phyloP scores from a whole-genome alignment of 2,888 invertebrate genomes.

The Lacanobia oleracea region DNA sequence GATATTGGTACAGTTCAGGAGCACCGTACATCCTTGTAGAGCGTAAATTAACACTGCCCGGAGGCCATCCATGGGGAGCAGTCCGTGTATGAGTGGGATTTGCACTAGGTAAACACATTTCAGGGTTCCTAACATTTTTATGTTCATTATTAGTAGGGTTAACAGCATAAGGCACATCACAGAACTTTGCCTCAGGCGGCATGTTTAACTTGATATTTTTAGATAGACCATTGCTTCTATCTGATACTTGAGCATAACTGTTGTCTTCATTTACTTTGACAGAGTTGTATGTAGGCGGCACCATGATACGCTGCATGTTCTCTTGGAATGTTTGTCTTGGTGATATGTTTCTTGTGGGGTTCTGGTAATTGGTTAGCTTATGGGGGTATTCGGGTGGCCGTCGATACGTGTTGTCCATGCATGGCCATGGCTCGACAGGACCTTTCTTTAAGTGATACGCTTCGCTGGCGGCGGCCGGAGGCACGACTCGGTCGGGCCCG shows the following conservation, averaged over 20 bases:
- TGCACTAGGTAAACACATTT: slow-evolving; percentile 80
- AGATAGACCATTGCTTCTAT: slow-evolving; percentile 71
- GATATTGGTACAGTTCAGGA: slow-evolving; percentile 83
- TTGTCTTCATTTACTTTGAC: slow-evolving; percentile 80
- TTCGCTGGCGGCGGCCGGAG: slow-evolving; percentile 76
- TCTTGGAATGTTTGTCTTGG: slow-evolving; percentile 90
- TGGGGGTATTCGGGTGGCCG: slow-evolving; percentile 83
- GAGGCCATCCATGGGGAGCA: slow-evolving; percentile 79
- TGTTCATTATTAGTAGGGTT: slow-evolving; percentile 82
- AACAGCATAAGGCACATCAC: slow-evolving; percentile 89
- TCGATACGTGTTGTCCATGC: slow-evolving; percentile 77
- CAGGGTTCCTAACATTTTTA: slow-evolving; percentile 81
- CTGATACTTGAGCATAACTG: slow-evolving; percentile 71
- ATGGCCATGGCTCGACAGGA: slow-evolving; percentile 80
- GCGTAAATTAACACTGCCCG: slow-evolving; percentile 77
- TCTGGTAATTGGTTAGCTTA: slow-evolving; percentile 79
- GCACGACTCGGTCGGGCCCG: slow-evolving; percentile 86
- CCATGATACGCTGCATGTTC: slow-evolving; percentile 88
- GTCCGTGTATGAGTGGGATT: slow-evolving; percentile 75
- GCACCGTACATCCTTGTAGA: slow-evolving; percentile 79
- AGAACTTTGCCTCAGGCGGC: slow-evolving; percentile 83
- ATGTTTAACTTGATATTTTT: slow-evolving; percentile 82
- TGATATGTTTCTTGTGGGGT: slow-evolving; percentile 87
- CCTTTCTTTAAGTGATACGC: slow-evolving; percentile 78
- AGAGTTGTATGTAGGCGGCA: slow-evolving; percentile 83